Conservation (phyloP, 1,140 invertebrate genomes). For the Zaprionus taronus region DNA sequence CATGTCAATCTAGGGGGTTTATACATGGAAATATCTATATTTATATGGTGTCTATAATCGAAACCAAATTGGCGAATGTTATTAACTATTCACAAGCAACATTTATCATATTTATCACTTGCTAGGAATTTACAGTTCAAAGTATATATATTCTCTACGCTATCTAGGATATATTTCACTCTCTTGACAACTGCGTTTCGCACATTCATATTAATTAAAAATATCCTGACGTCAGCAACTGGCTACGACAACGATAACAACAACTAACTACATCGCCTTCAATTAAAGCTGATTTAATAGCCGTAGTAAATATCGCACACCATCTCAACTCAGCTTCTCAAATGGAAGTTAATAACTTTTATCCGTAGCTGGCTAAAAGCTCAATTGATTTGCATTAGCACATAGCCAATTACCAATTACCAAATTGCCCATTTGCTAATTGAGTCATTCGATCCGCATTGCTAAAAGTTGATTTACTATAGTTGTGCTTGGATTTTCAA, state of each 20-base stretch:
- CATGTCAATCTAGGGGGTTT: not conserved
- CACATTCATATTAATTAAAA: not conserved
- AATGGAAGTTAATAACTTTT: conserved; percentile 14
- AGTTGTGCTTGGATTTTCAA: not conserved
- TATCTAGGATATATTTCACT: not conserved
- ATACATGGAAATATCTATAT: not conserved
- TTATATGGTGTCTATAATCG: not conserved
- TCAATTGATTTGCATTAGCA: conserved; percentile 26
- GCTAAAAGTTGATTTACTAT: not conserved
- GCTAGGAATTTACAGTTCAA: not conserved
- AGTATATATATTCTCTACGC: not conserved
- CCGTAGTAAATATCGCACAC: conserved; percentile 34
- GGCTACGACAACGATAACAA: not conserved
- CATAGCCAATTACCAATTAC: not conserved
- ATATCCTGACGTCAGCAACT: conserved; percentile 9
- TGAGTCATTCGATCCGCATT: conserved; percentile 16
- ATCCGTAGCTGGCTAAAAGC: conserved; percentile 1
- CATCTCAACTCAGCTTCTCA: not conserved
- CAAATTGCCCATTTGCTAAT: conserved; percentile 19
- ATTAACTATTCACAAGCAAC: not conserved
- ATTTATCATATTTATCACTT: not conserved
- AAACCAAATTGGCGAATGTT: not conserved
- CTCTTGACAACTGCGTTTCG: not conserved
- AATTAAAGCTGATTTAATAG: conserved; percentile 34
- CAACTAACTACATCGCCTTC: conserved; percentile 7